These are phyloP conservation scores for Drosophila yooni DNA, from an alignment of 2,888 invertebrate genomes.

Conservation along the genomic window DNA sequence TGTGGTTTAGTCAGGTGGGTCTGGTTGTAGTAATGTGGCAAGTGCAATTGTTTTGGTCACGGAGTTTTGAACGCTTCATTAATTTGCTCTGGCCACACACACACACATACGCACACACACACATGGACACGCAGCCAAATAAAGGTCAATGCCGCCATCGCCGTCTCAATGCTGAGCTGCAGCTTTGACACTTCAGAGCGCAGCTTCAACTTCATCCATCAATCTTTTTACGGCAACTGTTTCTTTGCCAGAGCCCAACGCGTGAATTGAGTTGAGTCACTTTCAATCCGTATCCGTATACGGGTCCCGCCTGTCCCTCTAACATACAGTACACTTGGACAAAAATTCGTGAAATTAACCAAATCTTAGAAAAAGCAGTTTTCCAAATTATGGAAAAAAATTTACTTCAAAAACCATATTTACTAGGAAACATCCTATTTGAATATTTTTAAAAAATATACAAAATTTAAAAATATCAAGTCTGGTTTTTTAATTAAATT, in stretches of 20 bases:
- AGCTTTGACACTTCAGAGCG: slow-evolving; percentile 65
- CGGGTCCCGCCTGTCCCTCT: slow-evolving; percentile 22
- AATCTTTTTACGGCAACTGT: slow-evolving; percentile 47
- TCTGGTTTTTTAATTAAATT: background rate
- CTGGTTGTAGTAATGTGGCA: slow-evolving; percentile 36
- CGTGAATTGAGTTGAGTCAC: slow-evolving; percentile 3
- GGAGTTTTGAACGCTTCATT: slow-evolving; percentile 38
- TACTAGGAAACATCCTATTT: fast-evolving
- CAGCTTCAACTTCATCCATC: slow-evolving; percentile 57
- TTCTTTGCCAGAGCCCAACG: slow-evolving; percentile 2
- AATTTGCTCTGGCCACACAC: slow-evolving; percentile 29
- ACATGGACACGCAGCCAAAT: slow-evolving; percentile 35
- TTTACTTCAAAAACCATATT: background rate
- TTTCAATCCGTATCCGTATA: background rate
- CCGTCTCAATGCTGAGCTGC: slow-evolving; percentile 40
- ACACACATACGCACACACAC: background rate
- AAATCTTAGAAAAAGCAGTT: background rate
- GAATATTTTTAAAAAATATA: background rate
- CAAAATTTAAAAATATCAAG: background rate
- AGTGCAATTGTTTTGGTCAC: slow-evolving; percentile 36
- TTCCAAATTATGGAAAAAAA: background rate
- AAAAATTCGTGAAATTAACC: background rate
- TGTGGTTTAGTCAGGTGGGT: slow-evolving; percentile 29
- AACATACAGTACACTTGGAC: slow-evolving; percentile 1
- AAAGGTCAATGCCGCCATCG: slow-evolving; percentile 71